phyloP scores from a whole-genome alignment of 2,888 invertebrate genomes.

The Ectemnius cavifrons region DNA sequence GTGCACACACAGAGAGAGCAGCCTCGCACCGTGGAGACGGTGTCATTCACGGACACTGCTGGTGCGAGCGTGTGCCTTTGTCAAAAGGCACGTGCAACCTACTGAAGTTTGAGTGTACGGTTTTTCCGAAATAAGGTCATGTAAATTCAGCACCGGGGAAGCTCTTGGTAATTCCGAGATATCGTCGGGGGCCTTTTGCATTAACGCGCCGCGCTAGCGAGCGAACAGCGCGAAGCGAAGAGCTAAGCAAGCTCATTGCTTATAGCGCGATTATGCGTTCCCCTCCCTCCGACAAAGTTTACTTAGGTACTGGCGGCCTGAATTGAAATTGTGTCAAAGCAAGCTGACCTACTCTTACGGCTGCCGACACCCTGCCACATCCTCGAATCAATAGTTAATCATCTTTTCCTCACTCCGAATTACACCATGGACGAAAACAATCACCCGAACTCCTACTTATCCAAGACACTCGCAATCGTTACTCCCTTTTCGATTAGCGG shows the following conservation, averaged over 20 bases:
- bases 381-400: too few species aligned
- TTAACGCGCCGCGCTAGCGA: conserved; percentile 11
- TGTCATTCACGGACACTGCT: too few species aligned
- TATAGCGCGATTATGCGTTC: conserved; percentile 27
- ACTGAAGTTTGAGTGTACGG: conserved; percentile 2
- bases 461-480: too few species aligned
- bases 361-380: too few species aligned
- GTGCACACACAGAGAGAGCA: neutral
- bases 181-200: conserved; percentile 25
- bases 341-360: neutral
- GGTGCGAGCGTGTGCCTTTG: neutral
- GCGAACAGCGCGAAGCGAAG: conserved; percentile 4
- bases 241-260: conserved; percentile 11
- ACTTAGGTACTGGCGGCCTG: conserved; percentile 3
- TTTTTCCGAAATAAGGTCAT: conserved; percentile 33
- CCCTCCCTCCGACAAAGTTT: conserved; percentile 2
- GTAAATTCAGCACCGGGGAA: conserved; percentile 20
- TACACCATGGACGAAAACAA: too few species aligned
- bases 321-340: conserved; percentile 15
- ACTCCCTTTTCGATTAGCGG: too few species aligned
- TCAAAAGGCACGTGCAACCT: conserved; percentile 8
- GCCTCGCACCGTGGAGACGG: too few species aligned
- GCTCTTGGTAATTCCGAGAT: conserved; percentile 28
- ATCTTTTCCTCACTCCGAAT: too few species aligned
- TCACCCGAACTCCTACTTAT: too few species aligned